Base-by-base conservation (phyloP, 2,888 invertebrate species). In the Camponotus fellah region DNA sequence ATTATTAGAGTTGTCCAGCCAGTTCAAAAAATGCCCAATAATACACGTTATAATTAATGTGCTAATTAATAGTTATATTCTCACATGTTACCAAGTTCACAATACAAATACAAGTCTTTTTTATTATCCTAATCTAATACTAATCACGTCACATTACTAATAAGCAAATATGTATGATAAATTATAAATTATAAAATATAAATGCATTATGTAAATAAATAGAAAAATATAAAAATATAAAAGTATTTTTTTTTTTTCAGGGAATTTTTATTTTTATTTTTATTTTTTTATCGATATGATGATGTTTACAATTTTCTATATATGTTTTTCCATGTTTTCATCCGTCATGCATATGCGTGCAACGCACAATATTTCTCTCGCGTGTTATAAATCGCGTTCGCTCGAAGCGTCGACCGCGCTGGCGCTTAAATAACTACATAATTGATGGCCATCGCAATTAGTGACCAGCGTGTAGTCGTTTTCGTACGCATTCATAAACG, bases 401-500 rank as follows among this genome's bases (percentile, higher is more conserved):
- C 26, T 75, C 46, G 34, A 37, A 53, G 65, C 40, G 58, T 37
- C 26, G 17, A 40, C 4, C 26, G 17, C 34, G 21, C 60, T 56
- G 65, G 37, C 66, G 76, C 46, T 62, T 85, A 83, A 88, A 76
- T 65, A 71, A 68, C 69, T 81, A 75, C 49, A 43, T 88, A 88
- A 88, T 85, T 82, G 85, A 85, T 82, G 82, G 64, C 46, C 43
- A 9, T 53, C 26, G 75, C 49, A 88, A 88, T 87, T 88, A 88
- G 79, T 62, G 71, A 60, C 65, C 81, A 77, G 64, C 32, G 56
- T 81, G 81, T 34, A 49, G 40, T 26, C 65, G 34, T 71, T 79
- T 71, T 71, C 66, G 9, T 49, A 34, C 21, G 43, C 56, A 14
- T 34, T 79, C 21, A 37, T 46, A 34, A 58, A 79, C 40, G 58